Evolutionary conservation across 2,888 invertebrate species (phyloP).

Genomic region (Pollenia amentaria): DNA sequence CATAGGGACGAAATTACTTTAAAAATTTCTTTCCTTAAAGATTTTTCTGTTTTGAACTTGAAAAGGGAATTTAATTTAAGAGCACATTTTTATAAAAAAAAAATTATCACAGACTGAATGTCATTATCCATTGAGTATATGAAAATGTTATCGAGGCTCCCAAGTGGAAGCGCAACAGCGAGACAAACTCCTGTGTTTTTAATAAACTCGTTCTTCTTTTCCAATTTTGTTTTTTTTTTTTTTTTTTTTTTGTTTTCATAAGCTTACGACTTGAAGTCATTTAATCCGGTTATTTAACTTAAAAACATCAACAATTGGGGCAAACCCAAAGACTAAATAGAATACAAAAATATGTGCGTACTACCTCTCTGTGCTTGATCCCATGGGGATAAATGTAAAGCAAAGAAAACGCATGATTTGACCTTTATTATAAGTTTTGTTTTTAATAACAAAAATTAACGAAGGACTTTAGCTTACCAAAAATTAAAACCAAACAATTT

Average conservation of each 20-base stretch:
- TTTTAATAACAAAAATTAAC: background rate
- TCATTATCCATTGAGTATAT: slow-evolving; percentile 19
- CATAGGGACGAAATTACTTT: too few species aligned
- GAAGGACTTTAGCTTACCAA: background rate
- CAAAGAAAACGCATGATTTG: slow-evolving; percentile 17
- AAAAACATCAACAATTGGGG: slow-evolving; percentile 28
- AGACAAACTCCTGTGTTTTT: background rate
- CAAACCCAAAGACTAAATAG: slow-evolving; percentile 1
- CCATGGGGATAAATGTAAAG: background rate
- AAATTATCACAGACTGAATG: slow-evolving; percentile 1
- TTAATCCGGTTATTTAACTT: slow-evolving; percentile 48
- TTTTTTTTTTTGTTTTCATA: slow-evolving; percentile 1
- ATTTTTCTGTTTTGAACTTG: background rate
- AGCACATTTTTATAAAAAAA: slow-evolving; percentile 1
- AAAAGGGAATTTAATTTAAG: slow-evolving; percentile 10
- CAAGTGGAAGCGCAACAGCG: background rate
- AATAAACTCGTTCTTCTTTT: slow-evolving; percentile 1
- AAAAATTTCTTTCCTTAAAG: background rate
- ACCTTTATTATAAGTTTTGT: slow-evolving; percentile 21
- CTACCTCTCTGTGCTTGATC: background rate
- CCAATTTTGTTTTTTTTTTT: background rate
- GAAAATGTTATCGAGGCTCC: background rate
- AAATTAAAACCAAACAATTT: background rate
- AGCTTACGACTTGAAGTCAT: slow-evolving; percentile 27
- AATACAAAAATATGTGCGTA: background rate